Base-by-base conservation (phyloP, 2,888 invertebrate species). In the Biston stratarius region DNA sequence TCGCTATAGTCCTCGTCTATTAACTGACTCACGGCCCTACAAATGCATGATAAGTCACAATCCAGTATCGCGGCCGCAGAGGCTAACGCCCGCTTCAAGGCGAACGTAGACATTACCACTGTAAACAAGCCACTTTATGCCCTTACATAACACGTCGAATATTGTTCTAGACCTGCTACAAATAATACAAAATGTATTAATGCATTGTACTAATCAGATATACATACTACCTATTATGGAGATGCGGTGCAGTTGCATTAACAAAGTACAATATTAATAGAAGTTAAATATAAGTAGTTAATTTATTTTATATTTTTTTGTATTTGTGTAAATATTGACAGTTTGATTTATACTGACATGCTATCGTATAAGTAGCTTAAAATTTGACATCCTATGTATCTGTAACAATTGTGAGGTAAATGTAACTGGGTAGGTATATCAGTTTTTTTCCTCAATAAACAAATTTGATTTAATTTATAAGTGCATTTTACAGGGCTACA, bases 11-110 rank as follows among this genome's bases (percentile, higher is more conserved):
- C 57, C 12, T 52, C 58, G 58, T 15, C 49, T 63, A 65, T 52
- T 56, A 67, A 68, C 60, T 42, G 44, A 68, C 51, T 49, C 68
- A 67, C 55, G 69, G 76, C 74, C 67, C 69, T 67, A 72, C 59
- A 36, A 45, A 67, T 69, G 71, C 69, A 73, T 77, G 85, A 88
- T 88, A 88, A 89, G 83, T 78, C 74, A 69, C 78, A 79, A 78
- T 79, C 72, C 68, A 81, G 80, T 85, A 86, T 85, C 83, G 83
- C 83, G 83, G 83, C 77, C 83, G 71, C 77, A 80, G 84, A 83
- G 91, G 90, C 87, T 89, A 91, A 92, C 84, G 90, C 73, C 90
- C 91, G 83, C 85, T 70, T 78, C 91, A 91, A 92, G 91, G 92
- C 89, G 77, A 88, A 81, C 84, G 70, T 38, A 80, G 85, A 81